Conservation (phyloP, 2,797 vertebrate species). For the Gila robusta region DNA sequence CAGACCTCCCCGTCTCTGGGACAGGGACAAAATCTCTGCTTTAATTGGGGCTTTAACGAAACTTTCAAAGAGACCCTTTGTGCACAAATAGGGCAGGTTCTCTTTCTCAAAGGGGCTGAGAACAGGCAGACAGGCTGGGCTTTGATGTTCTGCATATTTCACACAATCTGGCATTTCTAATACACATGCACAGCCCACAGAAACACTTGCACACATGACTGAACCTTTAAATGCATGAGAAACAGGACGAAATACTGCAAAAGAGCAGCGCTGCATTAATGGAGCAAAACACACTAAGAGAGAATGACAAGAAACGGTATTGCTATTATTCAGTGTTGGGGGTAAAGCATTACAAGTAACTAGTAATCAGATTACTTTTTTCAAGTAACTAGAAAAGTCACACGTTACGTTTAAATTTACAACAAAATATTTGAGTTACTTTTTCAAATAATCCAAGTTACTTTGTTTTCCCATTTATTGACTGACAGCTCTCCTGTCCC, state of each 20-base stretch:
- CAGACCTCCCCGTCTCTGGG: constrained; percentile 45
- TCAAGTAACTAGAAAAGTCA: not conserved
- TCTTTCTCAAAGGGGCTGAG: constrained; percentile 65
- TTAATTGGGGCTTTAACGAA: constrained; percentile 74
- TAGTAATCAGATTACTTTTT: not conserved
- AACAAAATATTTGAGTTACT: not conserved
- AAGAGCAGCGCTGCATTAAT: constrained; percentile 6
- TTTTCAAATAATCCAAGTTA: not conserved
- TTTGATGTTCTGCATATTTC: constrained; percentile 48
- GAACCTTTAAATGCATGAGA: constrained; percentile 32
- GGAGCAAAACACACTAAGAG: not conserved
- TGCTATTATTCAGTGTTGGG: not conserved
- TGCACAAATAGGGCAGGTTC: constrained; percentile 75
- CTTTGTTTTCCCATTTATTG: not conserved
- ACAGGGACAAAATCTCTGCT: constrained; percentile 64
- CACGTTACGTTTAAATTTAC: not conserved
- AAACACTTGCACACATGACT: constrained; percentile 42
- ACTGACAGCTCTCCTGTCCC: not conserved
- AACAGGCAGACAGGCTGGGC: constrained; percentile 51
- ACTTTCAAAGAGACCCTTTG: constrained; percentile 74
- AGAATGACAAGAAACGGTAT: not conserved
- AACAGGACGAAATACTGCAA: constrained; percentile 9
- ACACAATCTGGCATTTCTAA: constrained; percentile 21
- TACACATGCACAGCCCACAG: constrained; percentile 28
- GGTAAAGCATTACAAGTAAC: not conserved